These are phyloP conservation scores for Ariolimax columbianus DNA, from an alignment of 2,888 invertebrate genomes.

Conservation along the genomic window DNA sequence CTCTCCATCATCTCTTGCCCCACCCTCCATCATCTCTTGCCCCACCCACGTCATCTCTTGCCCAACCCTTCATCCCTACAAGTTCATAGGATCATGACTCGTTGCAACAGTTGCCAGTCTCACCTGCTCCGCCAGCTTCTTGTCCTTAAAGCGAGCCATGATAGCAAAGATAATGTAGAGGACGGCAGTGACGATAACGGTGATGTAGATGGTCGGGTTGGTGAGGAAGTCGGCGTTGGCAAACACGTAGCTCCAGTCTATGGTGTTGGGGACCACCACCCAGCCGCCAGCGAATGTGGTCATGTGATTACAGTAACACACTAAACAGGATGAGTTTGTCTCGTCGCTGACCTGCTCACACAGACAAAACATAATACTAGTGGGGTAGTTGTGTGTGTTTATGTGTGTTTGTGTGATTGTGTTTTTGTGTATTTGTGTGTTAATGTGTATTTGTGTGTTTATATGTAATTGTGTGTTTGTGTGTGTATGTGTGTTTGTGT, in stretches of 20 bases:
- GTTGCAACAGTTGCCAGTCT: slow-evolving; percentile 47
- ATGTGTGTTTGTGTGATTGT: too few relatives aligned
- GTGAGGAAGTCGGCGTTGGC: slow-evolving; percentile 79
- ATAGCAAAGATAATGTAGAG: slow-evolving; percentile 77
- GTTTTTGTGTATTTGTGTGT: too few relatives aligned
- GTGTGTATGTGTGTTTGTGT: too few relatives aligned
- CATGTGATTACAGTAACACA: slow-evolving; percentile 78
- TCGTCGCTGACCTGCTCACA: slow-evolving; percentile 59
- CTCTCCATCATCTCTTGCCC: too few relatives aligned
- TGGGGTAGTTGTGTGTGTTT: too few relatives aligned
- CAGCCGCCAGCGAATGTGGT: slow-evolving; percentile 80
- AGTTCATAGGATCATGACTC: too few relatives aligned
- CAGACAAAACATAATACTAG: not conserved
- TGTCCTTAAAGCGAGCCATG: slow-evolving; percentile 79
- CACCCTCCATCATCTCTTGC: too few relatives aligned
- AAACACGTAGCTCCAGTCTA: slow-evolving; percentile 80
- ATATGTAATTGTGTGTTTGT: too few relatives aligned
- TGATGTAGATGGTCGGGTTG: slow-evolving; percentile 80
- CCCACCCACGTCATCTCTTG: too few relatives aligned
- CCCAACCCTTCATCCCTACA: too few relatives aligned
- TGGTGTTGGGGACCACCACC: slow-evolving; percentile 80
- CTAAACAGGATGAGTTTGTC: slow-evolving; percentile 59
- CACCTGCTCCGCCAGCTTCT: slow-evolving; percentile 78
- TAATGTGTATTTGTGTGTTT: too few relatives aligned
- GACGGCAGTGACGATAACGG: slow-evolving; percentile 77